Base-by-base conservation (phyloP, 1,140 invertebrate species). In the Amphibalanus amphitrite region DNA sequence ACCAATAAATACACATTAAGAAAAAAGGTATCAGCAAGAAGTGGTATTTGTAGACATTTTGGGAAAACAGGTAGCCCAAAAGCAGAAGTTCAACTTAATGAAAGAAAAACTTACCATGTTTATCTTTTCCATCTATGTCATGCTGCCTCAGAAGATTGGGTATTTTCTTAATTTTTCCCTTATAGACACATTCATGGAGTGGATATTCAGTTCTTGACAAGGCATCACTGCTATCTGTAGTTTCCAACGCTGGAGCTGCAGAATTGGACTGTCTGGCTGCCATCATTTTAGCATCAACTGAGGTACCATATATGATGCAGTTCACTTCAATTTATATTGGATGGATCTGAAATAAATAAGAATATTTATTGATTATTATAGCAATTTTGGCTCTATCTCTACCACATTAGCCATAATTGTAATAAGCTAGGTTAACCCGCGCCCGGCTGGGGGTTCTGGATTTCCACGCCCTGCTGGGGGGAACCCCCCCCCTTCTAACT, bases 51-150 rank as follows among this genome's bases (percentile, higher is more conserved):
- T 28, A 69, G n/a, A 8, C 28, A 28, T 69, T 3, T 69, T 23
- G 23, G 28, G n/a, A 69, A 33, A 69, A 20, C n/a, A 59, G 38
- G 23, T 72, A 65, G 28, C 38, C 38, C 28, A 23, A 1, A 67
- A 65, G 0, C 26, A 29, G 13, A 17, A 28, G 17, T 64, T 23
- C 3, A 69, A 29, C 6, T 28, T 10, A n/a, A n/a, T 30, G 33
- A 67, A n/a, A 28, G 33, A 10, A 28, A 25, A 25, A 72, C 75
- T 80, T 81, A 90, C 90, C 90, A 83, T 95, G 92, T 79, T 87
- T 90, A 79, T 95, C 92, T 81, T 92, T 92, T 73, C 85, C 83
- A 15, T 85, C 81, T 71, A 94, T 85, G 80, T 94, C 88, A 75
- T 89, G 83, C 10, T 59, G 47, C 47, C 17, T 59, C 1, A 59